Percentiles rank a stretch among this genome's conserved stretches.
Conservation (phyloP, 2,888 invertebrate genomes). For the Lutraria lutraria region DNA sequence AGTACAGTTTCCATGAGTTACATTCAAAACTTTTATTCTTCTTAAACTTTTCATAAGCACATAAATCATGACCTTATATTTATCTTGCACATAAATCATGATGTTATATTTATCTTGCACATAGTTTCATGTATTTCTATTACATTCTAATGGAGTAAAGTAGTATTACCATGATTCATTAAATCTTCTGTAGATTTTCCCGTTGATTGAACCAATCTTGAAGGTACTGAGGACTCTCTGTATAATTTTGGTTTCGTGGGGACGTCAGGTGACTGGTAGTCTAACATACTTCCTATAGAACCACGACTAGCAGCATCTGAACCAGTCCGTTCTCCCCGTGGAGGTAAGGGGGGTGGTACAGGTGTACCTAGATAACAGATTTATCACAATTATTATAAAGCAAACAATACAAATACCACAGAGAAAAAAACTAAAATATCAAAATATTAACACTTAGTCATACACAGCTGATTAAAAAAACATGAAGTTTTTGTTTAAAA, state of each 20-base stretch:
- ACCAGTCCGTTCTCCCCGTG: conserved; percentile 72
- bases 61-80: too few relatives aligned
- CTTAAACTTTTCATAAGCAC: too few relatives aligned
- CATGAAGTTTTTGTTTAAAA: too few relatives aligned
- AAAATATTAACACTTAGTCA: neutral
- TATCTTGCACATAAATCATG: too few relatives aligned
- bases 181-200: conserved; percentile 49
- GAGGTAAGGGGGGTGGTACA: conserved; percentile 78
- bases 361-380: conserved; percentile 49
- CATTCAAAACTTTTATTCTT: too few relatives aligned
- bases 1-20: too few relatives aligned
- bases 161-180: conserved; percentile 43
- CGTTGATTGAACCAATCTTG: neutral
- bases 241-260: neutral
- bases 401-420: neutral
- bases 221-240: conserved; percentile 31
- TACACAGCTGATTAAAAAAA: too few relatives aligned
- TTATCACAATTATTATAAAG: neutral
- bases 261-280: conserved; percentile 47
- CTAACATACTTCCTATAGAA: conserved; percentile 66
- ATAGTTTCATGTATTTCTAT: too few relatives aligned
- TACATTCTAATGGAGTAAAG: too few relatives aligned
- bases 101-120: too few relatives aligned
- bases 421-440: neutral
- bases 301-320: conserved; percentile 70